Conservation (phyloP, 1,140 invertebrate genomes). For the Magallana angulata region DNA sequence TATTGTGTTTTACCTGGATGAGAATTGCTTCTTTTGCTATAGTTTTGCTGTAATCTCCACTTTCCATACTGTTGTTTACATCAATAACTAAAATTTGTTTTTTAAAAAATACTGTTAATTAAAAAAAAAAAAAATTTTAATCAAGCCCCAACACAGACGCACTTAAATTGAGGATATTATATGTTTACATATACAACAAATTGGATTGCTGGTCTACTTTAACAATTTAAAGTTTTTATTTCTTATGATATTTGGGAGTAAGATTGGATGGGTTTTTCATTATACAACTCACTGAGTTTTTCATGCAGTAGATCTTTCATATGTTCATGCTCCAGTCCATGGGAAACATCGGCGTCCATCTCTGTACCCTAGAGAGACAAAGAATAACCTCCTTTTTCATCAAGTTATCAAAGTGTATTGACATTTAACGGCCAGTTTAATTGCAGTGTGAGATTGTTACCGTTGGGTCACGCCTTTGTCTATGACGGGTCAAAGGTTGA, state of each 20-base stretch:
- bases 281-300: slow-evolving; percentile 16
- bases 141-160: too few relatives aligned
- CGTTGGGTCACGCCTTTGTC: slow-evolving; percentile 55
- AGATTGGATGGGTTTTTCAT: too few relatives aligned
- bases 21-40: slow-evolving; percentile 59
- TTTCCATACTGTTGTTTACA: slow-evolving; percentile 65
- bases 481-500: slow-evolving; percentile 59
- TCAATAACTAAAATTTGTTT: slow-evolving; percentile 66
- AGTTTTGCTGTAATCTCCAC: slow-evolving; percentile 46
- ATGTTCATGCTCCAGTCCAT: slow-evolving; percentile 73
- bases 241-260: too few relatives aligned
- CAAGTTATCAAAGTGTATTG: too few relatives aligned
- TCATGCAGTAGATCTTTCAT: slow-evolving; percentile 63
- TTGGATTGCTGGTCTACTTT: too few relatives aligned
- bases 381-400: not conserved
- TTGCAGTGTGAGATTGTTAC: slow-evolving; percentile 51
- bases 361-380: slow-evolving; percentile 43
- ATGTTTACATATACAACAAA: too few relatives aligned
- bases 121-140: too few relatives aligned
- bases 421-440: slow-evolving; percentile 30
- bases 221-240: too few relatives aligned
- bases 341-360: slow-evolving; percentile 59
- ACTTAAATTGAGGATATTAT: too few relatives aligned
- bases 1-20: not conserved
- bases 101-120: not conserved